Conservation (phyloP, 2,888 invertebrate genomes). For the Keiferia lycopersicella region DNA sequence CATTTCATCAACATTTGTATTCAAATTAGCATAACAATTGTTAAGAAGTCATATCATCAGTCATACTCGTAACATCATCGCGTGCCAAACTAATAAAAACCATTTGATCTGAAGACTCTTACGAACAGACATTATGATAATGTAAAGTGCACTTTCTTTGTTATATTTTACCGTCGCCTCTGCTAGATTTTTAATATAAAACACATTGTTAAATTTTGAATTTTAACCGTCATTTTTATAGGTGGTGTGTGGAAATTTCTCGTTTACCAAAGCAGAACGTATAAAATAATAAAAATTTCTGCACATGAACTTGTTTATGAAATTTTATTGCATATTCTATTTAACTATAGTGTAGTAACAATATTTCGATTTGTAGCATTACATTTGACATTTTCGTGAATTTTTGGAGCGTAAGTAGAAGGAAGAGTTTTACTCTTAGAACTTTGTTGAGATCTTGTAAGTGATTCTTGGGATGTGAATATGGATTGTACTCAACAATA, state of each 20-base stretch:
- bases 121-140: background rate
- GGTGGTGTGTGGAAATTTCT: constrained; percentile 48
- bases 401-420: constrained; percentile 49
- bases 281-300: constrained; percentile 42
- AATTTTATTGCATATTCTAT: constrained; percentile 73
- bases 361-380: constrained; percentile 74
- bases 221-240: constrained; percentile 57
- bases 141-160: constrained; percentile 58
- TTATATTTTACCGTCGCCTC: constrained; percentile 51
- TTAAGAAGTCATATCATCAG: background rate
- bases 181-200: constrained; percentile 52
- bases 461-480: constrained; percentile 62
- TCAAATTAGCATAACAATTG: background rate
- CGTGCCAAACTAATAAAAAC: constrained; percentile 11
- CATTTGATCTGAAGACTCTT: background rate
- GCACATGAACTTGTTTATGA: constrained; percentile 54
- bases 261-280: constrained; percentile 35
- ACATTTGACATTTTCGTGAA: constrained; percentile 67
- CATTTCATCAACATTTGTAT: too few species aligned
- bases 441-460: constrained; percentile 42
- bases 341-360: constrained; percentile 67
- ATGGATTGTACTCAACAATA: constrained; percentile 79
- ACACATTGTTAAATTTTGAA: constrained; percentile 52
- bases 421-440: constrained; percentile 41
- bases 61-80: too few species aligned